Base-by-base conservation (phyloP, 2,113 vertebrate genomes). In the Sorex fumeus region DNA sequence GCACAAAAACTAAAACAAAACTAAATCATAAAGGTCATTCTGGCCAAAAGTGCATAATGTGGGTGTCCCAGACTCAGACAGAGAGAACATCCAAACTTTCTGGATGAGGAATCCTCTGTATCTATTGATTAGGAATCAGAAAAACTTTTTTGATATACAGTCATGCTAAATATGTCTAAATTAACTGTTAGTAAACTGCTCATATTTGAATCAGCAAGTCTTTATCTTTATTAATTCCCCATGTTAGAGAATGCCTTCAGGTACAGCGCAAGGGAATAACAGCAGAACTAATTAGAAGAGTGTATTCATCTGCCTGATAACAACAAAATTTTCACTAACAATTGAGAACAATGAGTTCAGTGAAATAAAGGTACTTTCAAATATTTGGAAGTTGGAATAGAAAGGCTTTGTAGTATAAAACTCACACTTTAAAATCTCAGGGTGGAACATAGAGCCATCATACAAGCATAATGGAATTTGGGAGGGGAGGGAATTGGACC, bases 191-290 rank as follows among this genome's bases (percentile, higher is more conserved):
- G 43, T 43, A 87, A 76, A 85, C 66, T 69, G 32, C 16, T 43
- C 80, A 36, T 84, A 81, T 83, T 88, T 94, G 70, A 86, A 81
- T 81, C 32, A 84, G n/a, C 57, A 74, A 32, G 47, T 82, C n/a
- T 81, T 66, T 25, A n/a, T 81, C 50, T 36, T 94, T 90, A 93
- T 91, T 96, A 86, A 92, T 92, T 40, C 84, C 86, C 74, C 60
- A 94, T 72, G 76, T 88, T 94, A 90, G 90, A 88, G 43, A 85
- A 90, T 2, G 16, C 40, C 40, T 40, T 40, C 40, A 40, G 40
- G 40, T 40, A 40, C 40, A 7, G 40, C 80, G 92, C 60, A 76
- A 71, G 80, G 76, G 80, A 91, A 86, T 23, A 83, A 62, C 36
- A 47, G 43, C 19, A 40, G 83, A 66, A 84, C 43, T 72, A 91